Percentiles rank a stretch among this genome's conserved stretches.
These are phyloP conservation scores for Pyralis farinalis DNA, from an alignment of 2,888 invertebrate genomes.

Conservation along the genomic window DNA sequence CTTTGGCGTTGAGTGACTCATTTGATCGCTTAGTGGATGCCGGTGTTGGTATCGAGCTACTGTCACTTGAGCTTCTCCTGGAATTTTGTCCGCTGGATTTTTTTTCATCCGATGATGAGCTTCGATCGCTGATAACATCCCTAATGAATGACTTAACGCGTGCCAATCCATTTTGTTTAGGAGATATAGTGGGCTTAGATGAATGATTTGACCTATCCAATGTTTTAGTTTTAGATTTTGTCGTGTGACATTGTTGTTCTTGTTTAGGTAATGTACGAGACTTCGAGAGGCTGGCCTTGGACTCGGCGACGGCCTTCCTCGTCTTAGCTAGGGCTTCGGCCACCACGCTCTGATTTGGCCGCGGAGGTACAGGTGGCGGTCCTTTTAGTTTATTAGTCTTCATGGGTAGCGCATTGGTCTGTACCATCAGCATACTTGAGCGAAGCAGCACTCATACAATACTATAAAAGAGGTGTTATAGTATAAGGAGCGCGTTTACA, in stretches of 20 bases:
- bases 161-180: conserved; percentile 73
- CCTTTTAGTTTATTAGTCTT: conserved; percentile 77
- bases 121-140: conserved; percentile 76
- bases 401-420: conserved; percentile 80
- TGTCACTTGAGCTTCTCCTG: conserved; percentile 70
- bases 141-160: conserved; percentile 76
- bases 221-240: conserved; percentile 68
- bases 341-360: conserved; percentile 87
- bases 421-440: conserved; percentile 76
- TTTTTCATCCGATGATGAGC: conserved; percentile 71
- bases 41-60: conserved; percentile 58
- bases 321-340: conserved; percentile 87
- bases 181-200: conserved; percentile 55
- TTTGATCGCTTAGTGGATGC: conserved; percentile 60
- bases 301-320: conserved; percentile 76
- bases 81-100: conserved; percentile 71
- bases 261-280: conserved; percentile 58
- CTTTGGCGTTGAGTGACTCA: conserved; percentile 70
- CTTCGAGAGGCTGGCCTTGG: conserved; percentile 66
- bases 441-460: conserved; percentile 68
- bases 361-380: conserved; percentile 90
- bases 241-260: conserved; percentile 42
- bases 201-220: conserved; percentile 55
- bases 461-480: conserved; percentile 72
- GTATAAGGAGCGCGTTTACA: conserved; percentile 71